Conservation (phyloP, 1,140 invertebrate genomes). For the Panulirus ornatus region DNA sequence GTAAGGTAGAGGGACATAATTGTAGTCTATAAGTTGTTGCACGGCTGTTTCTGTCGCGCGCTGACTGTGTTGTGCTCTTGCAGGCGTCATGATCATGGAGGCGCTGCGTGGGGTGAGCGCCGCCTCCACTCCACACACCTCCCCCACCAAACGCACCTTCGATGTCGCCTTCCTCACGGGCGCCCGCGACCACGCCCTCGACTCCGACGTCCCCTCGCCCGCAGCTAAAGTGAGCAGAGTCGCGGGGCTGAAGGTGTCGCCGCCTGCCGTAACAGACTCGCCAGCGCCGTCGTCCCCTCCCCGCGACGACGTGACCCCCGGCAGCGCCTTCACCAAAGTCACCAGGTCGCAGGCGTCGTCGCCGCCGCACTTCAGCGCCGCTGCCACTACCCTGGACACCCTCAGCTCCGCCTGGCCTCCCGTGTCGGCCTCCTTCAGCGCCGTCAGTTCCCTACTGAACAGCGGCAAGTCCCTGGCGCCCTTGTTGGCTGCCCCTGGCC, state of each 20-base stretch:
- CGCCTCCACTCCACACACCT: slow-evolving; percentile 57
- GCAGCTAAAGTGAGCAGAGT: slow-evolving; percentile 53
- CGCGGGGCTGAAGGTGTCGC: slow-evolving; percentile 31
- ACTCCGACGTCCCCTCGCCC: slow-evolving; percentile 38
- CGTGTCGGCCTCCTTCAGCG: slow-evolving; percentile 76
- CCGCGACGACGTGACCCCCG: slow-evolving; percentile 59
- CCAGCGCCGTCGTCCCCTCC: slow-evolving; percentile 3
- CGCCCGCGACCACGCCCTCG: slow-evolving; percentile 87
- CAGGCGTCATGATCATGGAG: slow-evolving; percentile 67
- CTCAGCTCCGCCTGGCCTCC: slow-evolving; percentile 76
- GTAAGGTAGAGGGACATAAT: too few relatives aligned
- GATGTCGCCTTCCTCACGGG: slow-evolving; percentile 93
- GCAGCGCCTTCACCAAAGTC: slow-evolving; percentile 78
- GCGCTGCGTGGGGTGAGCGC: slow-evolving; percentile 47
- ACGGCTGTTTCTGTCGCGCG: too few relatives aligned
- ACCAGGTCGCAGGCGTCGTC: slow-evolving; percentile 76
- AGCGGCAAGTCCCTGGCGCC: slow-evolving; percentile 75
- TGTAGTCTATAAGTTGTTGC: too few relatives aligned
- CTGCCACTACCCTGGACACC: slow-evolving; percentile 76
- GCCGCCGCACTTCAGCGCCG: slow-evolving; percentile 75
- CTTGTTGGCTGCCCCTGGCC: slow-evolving; percentile 74
- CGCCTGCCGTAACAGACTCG: slow-evolving; percentile 67
- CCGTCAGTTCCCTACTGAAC: slow-evolving; percentile 71
- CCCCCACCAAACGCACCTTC: slow-evolving; percentile 85
- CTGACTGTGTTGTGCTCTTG: slow-evolving; percentile 1